Evolutionary conservation across 2,113 vertebrate genomes (phyloP), one percentile per base, ranked within the genome.

Genomic region (Anolis sagrei): DNA sequence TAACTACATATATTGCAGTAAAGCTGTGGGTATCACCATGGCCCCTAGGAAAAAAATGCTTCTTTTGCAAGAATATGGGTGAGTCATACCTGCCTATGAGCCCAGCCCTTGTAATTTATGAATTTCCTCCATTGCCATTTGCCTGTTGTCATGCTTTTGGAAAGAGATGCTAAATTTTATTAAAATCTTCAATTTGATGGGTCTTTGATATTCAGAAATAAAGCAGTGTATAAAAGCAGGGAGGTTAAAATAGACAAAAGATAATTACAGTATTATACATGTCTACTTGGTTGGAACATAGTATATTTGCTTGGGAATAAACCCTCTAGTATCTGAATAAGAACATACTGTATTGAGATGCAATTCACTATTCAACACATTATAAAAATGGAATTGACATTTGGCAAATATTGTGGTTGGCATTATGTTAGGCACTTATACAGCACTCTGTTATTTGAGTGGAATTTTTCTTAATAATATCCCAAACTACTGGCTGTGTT

Each of bases 131-230:
- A 87, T 89, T 91, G 89, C 86, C 89, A 77, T 88, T 90, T 95
- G 93, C 91, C 89, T 92, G 93, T 94, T 94, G 93, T 92, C 91
- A 93, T 92, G 91, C 92, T 90, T 94, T 93, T 94, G 89, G 93
- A 92, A 94, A 90, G 89, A 88, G 91, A 94, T 93, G 92, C 92
- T 92, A 91, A 91, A 92, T 95, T 94, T 93, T 94, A 78, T 61
- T 92, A 93, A 95, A 94, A 91, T 85, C 84, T 88, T 93, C 75
- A 75, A 86, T 91, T 90, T 88, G 83, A 87, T 51, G 88, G 88
- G 90, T 84, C 82, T 92, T 84, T 93, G 81, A 90, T 94, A 88
- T 86, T 79, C 84, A 91, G 89, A 21, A 76, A 86, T 51, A 58
- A 72, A 81, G 89, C 54, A 86, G 89, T 88, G 86, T 85, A 82